Evolutionary conservation across 1,140 invertebrate genomes (phyloP).

Genomic region (Coboldia fuscipes): DNA sequence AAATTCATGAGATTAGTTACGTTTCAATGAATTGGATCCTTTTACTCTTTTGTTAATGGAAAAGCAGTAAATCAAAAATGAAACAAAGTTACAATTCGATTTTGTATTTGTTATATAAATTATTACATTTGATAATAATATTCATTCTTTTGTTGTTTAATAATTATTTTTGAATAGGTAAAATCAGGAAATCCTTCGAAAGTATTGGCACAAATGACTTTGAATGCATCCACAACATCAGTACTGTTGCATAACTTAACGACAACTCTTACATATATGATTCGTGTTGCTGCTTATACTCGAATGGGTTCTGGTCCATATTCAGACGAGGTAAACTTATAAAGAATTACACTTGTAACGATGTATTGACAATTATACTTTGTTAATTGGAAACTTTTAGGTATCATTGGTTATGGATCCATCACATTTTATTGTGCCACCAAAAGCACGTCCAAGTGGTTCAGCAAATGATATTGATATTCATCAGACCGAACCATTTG

Average conservation of each 20-base stretch:
- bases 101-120: too few species aligned
- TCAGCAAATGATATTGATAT: conserved; percentile 8
- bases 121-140: too few species aligned
- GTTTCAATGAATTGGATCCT: too few species aligned
- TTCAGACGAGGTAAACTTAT: conserved; percentile 27
- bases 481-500: background rate
- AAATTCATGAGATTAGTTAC: too few species aligned
- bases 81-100: too few species aligned
- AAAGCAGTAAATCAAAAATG: too few species aligned
- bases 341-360: background rate
- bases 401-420: conserved; percentile 34
- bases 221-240: conserved; percentile 49
- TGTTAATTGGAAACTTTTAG: conserved; percentile 5
- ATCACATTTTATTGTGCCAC: conserved; percentile 26
- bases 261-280: conserved; percentile 44
- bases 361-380: background rate
- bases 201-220: conserved; percentile 41
- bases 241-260: conserved; percentile 50
- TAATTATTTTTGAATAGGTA: too few species aligned
- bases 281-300: conserved; percentile 51
- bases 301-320: conserved; percentile 43
- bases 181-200: conserved; percentile 22
- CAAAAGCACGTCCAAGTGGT: conserved; percentile 27
- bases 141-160: too few species aligned
- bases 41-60: too few species aligned